Conservation (phyloP, 2,113 vertebrate species). For the Ptychochromis oligacanthus region DNA sequence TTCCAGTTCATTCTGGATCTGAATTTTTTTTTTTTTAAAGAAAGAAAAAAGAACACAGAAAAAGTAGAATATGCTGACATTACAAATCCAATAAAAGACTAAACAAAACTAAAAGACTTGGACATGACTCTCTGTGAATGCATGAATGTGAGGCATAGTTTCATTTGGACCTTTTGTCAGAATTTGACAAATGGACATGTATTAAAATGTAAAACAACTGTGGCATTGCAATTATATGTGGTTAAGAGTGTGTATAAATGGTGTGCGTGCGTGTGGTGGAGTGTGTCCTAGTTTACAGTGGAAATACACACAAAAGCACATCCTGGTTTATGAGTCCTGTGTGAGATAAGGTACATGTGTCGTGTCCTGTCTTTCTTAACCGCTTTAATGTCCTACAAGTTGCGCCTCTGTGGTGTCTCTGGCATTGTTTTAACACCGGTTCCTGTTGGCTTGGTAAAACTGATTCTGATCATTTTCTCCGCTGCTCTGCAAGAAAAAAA, state of each 20-base stretch:
- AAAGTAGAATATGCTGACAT: neutral
- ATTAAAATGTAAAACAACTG: neutral
- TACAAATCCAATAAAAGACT: conserved; percentile 10
- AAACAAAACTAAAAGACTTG: conserved; percentile 2
- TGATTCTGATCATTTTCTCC: conserved; percentile 28
- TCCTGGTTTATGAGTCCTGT: neutral
- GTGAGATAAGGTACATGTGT: conserved; percentile 2
- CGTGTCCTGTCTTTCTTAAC: conserved; percentile 16
- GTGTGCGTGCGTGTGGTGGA: neutral
- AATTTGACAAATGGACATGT: neutral
- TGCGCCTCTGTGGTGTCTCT: conserved; percentile 24
- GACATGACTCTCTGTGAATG: neutral
- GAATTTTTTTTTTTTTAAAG: neutral
- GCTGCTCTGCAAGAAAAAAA: neutral
- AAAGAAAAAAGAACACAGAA: neutral
- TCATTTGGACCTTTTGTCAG: neutral
- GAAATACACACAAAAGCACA: conserved; percentile 17
- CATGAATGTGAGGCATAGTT: neutral
- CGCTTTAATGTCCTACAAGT: conserved; percentile 6
- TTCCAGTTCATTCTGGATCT: conserved; percentile 43
- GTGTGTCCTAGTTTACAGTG: neutral
- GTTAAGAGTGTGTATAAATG: neutral
- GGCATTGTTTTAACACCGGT: conserved; percentile 34
- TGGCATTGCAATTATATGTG: neutral
- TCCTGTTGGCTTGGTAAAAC: neutral